phyloP scores from a whole-genome alignment of 2,888 invertebrate genomes.

The Pristionchus maxplancki region DNA sequence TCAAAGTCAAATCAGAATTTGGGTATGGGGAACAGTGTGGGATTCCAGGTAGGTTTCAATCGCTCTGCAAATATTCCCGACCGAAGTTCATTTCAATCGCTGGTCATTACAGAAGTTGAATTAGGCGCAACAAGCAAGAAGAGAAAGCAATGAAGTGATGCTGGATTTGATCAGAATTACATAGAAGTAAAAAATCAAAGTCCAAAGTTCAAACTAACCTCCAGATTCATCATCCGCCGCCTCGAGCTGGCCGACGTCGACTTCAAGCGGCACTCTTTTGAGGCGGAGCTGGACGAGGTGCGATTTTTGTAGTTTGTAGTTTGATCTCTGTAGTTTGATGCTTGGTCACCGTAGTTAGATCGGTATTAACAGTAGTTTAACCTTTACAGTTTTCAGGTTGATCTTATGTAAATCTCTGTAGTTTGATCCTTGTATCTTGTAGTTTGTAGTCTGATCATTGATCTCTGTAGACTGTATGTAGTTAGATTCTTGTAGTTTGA shows the following conservation, averaged over 20 bases:
- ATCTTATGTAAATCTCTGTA: not conserved
- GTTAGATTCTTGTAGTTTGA: slow-evolving; percentile 59
- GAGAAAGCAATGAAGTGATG: too few species aligned
- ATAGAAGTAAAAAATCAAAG: too few species aligned
- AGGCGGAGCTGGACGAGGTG: slow-evolving; percentile 70
- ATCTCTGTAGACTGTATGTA: not conserved
- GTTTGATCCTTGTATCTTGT: not conserved
- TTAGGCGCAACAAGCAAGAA: too few species aligned
- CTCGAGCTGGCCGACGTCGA: slow-evolving; percentile 76
- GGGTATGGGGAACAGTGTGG: not conserved
- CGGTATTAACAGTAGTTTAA: slow-evolving; percentile 52
- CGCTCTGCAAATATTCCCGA: too few species aligned
- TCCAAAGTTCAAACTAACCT: too few species aligned
- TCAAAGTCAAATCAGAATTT: not conserved
- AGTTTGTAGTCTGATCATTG: not conserved
- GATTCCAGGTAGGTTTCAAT: too few species aligned
- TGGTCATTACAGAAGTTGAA: too few species aligned
- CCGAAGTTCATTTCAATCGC: too few species aligned
- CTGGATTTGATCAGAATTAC: too few species aligned
- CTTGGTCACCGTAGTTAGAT: not conserved
- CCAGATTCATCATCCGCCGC: slow-evolving; percentile 73
- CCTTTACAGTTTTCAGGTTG: slow-evolving; percentile 56
- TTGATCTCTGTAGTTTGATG: not conserved
- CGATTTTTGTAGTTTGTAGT: not conserved
- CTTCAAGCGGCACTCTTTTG: slow-evolving; percentile 65